A percentile compares a stretch with the other conserved stretches of the same genome.
Evolutionary conservation across 2,888 invertebrate genomes (phyloP).

Genomic region (Nudaria mundana): DNA sequence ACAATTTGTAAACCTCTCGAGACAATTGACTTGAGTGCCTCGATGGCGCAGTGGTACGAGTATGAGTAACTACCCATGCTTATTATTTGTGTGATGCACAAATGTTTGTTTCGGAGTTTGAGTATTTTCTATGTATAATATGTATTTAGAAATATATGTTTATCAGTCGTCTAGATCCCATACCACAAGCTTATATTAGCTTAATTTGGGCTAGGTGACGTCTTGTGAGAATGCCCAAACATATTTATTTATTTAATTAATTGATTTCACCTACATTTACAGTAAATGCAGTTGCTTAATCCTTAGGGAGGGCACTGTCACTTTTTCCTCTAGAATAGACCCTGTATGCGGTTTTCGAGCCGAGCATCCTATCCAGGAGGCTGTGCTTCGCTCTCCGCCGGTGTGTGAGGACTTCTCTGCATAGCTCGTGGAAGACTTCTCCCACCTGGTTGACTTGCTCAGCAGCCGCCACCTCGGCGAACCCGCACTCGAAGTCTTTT

Average conservation of each 20-base stretch:
- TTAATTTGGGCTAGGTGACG: too few species aligned
- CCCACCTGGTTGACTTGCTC: constrained; percentile 93
- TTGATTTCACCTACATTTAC: not conserved
- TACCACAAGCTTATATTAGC: too few species aligned
- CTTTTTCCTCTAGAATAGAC: constrained; percentile 93
- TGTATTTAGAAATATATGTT: too few species aligned
- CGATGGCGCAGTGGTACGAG: too few species aligned
- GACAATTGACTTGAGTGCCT: too few species aligned
- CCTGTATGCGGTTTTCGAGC: constrained; percentile 85
- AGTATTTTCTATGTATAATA: too few species aligned
- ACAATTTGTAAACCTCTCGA: too few species aligned
- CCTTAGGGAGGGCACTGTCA: constrained; percentile 93
- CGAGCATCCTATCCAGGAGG: constrained; percentile 90
- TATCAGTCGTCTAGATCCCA: too few species aligned
- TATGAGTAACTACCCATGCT: too few species aligned
- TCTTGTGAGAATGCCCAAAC: not conserved
- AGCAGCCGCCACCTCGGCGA: constrained; percentile 93
- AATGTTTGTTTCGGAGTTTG: too few species aligned
- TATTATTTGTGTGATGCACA: too few species aligned
- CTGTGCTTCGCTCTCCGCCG: constrained; percentile 93
- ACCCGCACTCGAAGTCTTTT: constrained; percentile 93
- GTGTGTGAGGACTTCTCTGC: constrained; percentile 89
- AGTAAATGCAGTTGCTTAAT: constrained; percentile 68
- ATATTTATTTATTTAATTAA: not conserved
- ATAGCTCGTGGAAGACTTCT: constrained; percentile 91